Conservation (phyloP, 2,113 vertebrate species). For the Hipposideros armiger region DNA sequence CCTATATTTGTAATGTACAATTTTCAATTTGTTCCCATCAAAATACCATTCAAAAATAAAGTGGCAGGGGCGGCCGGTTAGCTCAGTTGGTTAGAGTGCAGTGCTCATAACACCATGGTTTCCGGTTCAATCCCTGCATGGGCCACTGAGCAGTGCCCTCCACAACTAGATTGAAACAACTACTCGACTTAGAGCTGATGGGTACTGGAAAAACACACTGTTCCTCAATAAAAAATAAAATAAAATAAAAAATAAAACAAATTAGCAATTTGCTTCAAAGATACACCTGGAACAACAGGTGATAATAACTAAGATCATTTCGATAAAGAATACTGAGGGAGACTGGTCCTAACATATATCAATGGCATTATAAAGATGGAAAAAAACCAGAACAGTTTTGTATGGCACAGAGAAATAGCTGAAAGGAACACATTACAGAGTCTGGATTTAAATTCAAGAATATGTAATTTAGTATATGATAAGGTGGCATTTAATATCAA, state of each 20-base stretch:
- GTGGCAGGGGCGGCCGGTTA: too few species aligned
- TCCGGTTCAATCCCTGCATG: too few species aligned
- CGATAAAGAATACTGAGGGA: constrained; percentile 16
- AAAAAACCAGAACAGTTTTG: background rate
- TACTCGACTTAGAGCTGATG: too few species aligned
- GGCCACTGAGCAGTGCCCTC: too few species aligned
- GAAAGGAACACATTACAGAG: background rate
- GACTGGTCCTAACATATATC: background rate
- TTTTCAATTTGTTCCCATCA: constrained; percentile 3
- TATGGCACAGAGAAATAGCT: background rate
- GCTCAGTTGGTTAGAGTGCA: too few species aligned
- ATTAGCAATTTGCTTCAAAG: background rate
- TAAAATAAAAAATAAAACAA: too few species aligned
- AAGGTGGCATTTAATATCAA: constrained; percentile 17
- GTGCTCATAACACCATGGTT: too few species aligned
- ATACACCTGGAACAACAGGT: background rate
- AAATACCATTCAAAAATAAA: constrained; percentile 46
- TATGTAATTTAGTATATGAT: background rate
- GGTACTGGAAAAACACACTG: too few species aligned
- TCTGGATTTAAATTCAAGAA: background rate
- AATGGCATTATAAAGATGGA: background rate
- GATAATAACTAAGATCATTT: background rate
- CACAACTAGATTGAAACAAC: too few species aligned
- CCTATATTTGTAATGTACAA: background rate
- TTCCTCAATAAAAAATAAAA: too few species aligned